These are phyloP conservation scores for Hyles euphorbiae DNA, from an alignment of 1,140 invertebrate species.

Conservation along the genomic window DNA sequence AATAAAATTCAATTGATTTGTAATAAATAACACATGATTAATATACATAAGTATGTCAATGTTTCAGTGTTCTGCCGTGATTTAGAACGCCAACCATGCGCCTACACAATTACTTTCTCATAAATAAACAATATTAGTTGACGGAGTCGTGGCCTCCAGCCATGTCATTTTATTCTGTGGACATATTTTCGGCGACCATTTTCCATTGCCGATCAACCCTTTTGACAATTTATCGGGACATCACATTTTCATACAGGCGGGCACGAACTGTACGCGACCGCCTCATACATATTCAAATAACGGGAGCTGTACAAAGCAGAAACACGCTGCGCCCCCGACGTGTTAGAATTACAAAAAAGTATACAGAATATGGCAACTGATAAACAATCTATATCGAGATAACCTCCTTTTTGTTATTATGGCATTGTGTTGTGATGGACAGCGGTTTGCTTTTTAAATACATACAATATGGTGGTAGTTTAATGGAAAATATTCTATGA, in stretches of 20 bases:
- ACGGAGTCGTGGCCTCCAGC: constrained; percentile 20
- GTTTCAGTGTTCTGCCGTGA: no score
- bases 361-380: constrained; percentile 44
- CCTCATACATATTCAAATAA: constrained; percentile 73
- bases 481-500: no score
- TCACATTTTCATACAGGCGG: constrained; percentile 69
- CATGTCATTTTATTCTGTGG: constrained; percentile 32
- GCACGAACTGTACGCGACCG: constrained; percentile 47
- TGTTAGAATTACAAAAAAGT: constrained; percentile 68
- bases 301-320: constrained; percentile 59
- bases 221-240: constrained; percentile 71
- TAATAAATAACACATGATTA: no score
- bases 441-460: no score
- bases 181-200: constrained; percentile 49
- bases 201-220: constrained; percentile 64
- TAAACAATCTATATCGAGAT: constrained; percentile 54
- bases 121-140: constrained; percentile 30
- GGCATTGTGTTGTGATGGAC: no score
- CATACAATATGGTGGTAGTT: no score
- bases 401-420: constrained; percentile 1
- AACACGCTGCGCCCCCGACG: constrained; percentile 57
- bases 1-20: no score
- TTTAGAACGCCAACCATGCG: no score
- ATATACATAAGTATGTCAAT: no score
- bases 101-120: constrained; percentile 9